Conservation (phyloP, 2,113 vertebrate species). For the Spizaetus ornatus region DNA sequence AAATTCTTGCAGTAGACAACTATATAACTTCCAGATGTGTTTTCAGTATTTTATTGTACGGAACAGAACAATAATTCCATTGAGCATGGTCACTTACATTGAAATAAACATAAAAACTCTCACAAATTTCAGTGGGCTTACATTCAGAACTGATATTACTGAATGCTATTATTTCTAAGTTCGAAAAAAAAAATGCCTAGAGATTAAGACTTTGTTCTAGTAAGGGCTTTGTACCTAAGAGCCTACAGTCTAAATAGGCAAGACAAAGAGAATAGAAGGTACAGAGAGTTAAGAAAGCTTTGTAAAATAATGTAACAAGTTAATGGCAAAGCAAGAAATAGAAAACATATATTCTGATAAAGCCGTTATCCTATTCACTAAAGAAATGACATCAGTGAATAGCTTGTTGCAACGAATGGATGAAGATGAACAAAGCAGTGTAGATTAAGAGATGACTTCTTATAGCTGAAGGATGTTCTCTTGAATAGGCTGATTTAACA, state of each 20-base stretch:
- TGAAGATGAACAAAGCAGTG: not conserved
- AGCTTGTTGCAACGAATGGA: not conserved
- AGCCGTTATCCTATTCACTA: not conserved
- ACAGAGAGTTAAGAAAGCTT: not conserved
- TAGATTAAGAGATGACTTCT: not conserved
- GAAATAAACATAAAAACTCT: not conserved
- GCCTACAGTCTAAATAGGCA: not conserved
- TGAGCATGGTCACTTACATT: not conserved
- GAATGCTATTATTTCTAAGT: not conserved
- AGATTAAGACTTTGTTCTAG: not conserved
- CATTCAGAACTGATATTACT: not conserved
- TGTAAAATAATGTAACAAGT: not conserved
- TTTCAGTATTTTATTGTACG: not conserved
- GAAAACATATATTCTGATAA: not conserved
- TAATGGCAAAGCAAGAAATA: not conserved
- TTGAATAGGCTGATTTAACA: not conserved
- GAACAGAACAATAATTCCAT: not conserved
- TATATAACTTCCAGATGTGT: not conserved
- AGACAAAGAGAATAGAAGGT: not conserved
- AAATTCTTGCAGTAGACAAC: not conserved
- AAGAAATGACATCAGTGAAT: not conserved
- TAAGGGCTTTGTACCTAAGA: not conserved
- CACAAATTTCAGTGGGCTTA: not conserved
- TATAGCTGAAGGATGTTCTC: not conserved
- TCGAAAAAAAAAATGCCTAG: not conserved